Conservation (phyloP, 2,113 vertebrate species). For the Chaetops frenatus region DNA sequence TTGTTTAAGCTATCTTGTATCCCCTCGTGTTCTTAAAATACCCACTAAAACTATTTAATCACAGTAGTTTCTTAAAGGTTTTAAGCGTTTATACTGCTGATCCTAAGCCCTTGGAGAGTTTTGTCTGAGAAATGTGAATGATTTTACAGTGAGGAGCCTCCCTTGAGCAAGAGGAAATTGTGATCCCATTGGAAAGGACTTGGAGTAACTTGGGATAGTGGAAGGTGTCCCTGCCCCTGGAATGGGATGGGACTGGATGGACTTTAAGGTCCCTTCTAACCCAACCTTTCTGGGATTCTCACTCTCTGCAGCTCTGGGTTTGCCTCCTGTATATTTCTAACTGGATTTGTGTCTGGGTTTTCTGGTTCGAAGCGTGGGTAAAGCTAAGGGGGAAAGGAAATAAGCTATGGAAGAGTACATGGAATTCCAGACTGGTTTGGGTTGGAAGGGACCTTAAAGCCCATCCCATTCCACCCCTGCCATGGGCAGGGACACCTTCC, state of each 20-base stretch:
- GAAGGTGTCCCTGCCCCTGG: background rate
- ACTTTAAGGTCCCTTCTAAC: rapidly evolving
- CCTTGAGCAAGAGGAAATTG: background rate
- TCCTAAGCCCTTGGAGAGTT: background rate
- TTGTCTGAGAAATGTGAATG: background rate
- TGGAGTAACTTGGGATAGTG: background rate
- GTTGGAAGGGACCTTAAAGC: background rate
- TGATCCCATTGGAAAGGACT: background rate
- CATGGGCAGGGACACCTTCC: background rate
- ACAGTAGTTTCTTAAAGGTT: background rate
- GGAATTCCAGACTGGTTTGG: background rate
- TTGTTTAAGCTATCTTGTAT: background rate
- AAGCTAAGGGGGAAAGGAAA: background rate
- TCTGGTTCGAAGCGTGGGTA: background rate
- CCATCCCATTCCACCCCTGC: background rate
- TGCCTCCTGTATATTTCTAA: rapidly evolving
- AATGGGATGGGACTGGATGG: rapidly evolving
- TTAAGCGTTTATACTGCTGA: background rate
- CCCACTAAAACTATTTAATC: background rate
- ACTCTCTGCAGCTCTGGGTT: background rate
- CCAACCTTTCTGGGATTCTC: background rate
- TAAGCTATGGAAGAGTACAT: rapidly evolving
- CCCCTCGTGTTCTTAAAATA: background rate
- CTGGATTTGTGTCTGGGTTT: background rate
- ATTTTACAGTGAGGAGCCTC: background rate